These are phyloP conservation scores for Conomelus anceps DNA, from an alignment of 2,888 invertebrate genomes.

Conservation along the genomic window DNA sequence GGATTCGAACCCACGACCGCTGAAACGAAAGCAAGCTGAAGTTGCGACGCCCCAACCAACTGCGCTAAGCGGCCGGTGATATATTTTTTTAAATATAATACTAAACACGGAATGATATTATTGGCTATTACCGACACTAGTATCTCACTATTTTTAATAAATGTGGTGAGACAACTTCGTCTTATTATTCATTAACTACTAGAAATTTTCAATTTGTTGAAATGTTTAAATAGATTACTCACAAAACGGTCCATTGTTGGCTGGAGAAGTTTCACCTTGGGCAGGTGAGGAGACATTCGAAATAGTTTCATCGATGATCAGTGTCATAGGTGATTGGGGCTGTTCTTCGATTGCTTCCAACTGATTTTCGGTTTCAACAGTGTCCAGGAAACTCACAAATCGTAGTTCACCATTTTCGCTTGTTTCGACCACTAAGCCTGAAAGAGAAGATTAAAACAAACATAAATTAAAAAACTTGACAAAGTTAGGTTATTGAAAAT, in stretches of 20 bases:
- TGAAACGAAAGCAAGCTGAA: no score
- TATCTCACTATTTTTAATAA: no score
- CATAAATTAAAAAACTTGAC: neutral
- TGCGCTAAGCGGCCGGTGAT: no score
- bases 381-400: constrained; percentile 8
- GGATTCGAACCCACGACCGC: no score
- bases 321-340: neutral
- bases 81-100: no score
- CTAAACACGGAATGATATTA: no score
- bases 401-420: constrained; percentile 3
- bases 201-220: no score
- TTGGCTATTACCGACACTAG: no score
- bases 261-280: neutral
- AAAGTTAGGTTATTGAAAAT: no score
- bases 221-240: neutral
- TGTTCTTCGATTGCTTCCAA: constrained; percentile 1
- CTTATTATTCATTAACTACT: no score
- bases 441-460: neutral
- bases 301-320: neutral
- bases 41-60: no score
- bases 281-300: neutral
- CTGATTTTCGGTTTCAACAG: neutral
- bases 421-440: constrained; percentile 7
- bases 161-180: no score
- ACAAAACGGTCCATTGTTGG: neutral